Conservation (phyloP, 2,113 vertebrate species). For the Hepsetus odoe region DNA sequence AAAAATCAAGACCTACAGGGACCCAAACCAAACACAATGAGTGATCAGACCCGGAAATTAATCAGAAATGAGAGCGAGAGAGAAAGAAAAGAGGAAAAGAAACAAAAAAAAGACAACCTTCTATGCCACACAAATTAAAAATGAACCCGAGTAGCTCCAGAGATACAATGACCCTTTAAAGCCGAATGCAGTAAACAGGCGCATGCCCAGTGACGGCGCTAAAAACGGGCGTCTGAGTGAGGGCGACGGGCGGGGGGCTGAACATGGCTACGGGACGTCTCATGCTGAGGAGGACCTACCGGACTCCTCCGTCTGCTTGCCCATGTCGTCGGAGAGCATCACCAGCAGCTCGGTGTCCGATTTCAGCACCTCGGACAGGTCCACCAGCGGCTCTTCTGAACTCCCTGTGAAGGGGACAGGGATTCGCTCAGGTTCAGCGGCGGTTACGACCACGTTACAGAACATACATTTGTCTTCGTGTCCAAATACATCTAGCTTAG, state of each 20-base stretch:
- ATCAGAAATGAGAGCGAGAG: slow-evolving; percentile 50
- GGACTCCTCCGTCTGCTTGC: slow-evolving; percentile 88
- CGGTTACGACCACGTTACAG: no score
- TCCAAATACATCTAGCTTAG: no score
- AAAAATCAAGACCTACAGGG: slow-evolving; percentile 99
- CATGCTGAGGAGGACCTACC: slow-evolving; percentile 77
- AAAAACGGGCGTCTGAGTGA: slow-evolving; percentile 4
- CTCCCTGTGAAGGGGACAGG: slow-evolving; percentile 74
- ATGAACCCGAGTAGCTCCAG: background rate
- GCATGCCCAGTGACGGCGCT: background rate
- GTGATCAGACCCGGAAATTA: slow-evolving; percentile 82
- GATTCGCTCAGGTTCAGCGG: no score
- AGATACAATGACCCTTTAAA: slow-evolving; percentile 18
- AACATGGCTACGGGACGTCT: slow-evolving; percentile 13
- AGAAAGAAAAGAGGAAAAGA: slow-evolving; percentile 56
- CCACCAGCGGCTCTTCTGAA: slow-evolving; percentile 88
- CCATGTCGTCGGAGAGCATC: slow-evolving; percentile 89
- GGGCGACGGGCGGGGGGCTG: background rate
- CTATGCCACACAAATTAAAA: slow-evolving; percentile 7
- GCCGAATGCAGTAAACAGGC: background rate
- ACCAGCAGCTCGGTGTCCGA: slow-evolving; percentile 96
- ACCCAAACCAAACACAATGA: slow-evolving; percentile 98
- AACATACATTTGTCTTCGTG: no score
- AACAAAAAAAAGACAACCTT: slow-evolving; percentile 58
- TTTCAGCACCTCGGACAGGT: slow-evolving; percentile 94